These are phyloP conservation scores for Rhysida immarginata DNA, from an alignment of 1,140 invertebrate genomes.

Conservation along the genomic window DNA sequence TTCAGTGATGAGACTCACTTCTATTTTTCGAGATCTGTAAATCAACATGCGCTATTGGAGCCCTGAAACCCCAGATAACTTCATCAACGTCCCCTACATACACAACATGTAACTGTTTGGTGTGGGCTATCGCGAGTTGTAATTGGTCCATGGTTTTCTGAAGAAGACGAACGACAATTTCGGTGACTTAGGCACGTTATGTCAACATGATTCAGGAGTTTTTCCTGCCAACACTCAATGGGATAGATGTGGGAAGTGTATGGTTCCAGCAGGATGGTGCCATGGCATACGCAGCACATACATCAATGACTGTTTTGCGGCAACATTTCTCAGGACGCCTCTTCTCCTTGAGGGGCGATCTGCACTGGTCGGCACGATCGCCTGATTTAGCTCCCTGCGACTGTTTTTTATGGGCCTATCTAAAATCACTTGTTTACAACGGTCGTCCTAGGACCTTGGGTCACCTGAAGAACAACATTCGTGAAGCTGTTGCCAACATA, in stretches of 20 bases:
- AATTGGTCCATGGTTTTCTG: constrained; percentile 21
- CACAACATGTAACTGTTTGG: constrained; percentile 26
- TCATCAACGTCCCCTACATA: too few relatives aligned
- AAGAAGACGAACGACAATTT: constrained; percentile 10
- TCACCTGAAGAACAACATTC: too few relatives aligned
- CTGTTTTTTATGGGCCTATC: too few relatives aligned
- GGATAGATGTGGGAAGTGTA: constrained; percentile 11
- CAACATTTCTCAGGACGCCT: constrained; percentile 18
- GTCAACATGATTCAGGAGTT: constrained; percentile 14
- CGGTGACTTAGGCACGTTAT: constrained; percentile 15
- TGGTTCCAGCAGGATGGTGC: constrained; percentile 19
- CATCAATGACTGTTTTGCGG: constrained; percentile 16
- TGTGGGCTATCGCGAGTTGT: constrained; percentile 25
- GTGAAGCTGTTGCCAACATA: too few relatives aligned
- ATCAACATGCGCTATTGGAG: too few relatives aligned
- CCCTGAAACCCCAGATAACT: too few relatives aligned
- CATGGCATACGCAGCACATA: constrained; percentile 12
- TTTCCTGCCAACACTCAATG: constrained; percentile 12
- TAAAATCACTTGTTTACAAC: too few relatives aligned
- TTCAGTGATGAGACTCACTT: too few relatives aligned
- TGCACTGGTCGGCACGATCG: too few relatives aligned
- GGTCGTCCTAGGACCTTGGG: too few relatives aligned
- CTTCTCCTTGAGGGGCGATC: constrained; percentile 13
- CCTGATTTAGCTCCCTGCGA: too few relatives aligned
- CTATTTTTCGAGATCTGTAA: too few relatives aligned